Conservation (phyloP, 2,113 vertebrate species). For the Colossoma macropomum region DNA sequence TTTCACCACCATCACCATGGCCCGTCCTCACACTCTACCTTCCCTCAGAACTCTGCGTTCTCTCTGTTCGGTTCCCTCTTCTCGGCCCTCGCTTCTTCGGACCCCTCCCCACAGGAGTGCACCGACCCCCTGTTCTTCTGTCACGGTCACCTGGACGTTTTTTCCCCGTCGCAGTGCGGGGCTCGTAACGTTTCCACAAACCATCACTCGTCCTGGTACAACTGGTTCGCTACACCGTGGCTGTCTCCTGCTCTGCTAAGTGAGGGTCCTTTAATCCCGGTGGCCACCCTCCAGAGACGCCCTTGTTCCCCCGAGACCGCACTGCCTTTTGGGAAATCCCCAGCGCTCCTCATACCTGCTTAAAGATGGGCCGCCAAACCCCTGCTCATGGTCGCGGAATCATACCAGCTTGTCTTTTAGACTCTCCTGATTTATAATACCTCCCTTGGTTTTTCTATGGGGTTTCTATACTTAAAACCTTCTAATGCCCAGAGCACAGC, state of each 20-base stretch:
- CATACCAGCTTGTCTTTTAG: slow-evolving; percentile 34
- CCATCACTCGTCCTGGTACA: background rate
- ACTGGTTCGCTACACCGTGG: background rate
- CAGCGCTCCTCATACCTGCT: slow-evolving; percentile 72
- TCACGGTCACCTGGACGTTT: slow-evolving; percentile 69
- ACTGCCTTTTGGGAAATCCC: slow-evolving; percentile 69
- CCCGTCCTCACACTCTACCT: background rate
- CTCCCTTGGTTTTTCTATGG: slow-evolving; percentile 10
- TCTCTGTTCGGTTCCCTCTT: slow-evolving; percentile 87
- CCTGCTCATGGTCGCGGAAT: slow-evolving; percentile 26
- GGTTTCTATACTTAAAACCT: slow-evolving; percentile 21
- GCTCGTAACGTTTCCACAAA: slow-evolving; percentile 74
- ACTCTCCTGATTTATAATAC: background rate
- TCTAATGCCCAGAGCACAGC: background rate
- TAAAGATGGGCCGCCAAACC: slow-evolving; percentile 53
- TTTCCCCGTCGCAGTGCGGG: slow-evolving; percentile 68
- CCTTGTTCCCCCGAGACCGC: slow-evolving; percentile 59
- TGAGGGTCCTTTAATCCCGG: slow-evolving; percentile 47
- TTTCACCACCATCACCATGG: background rate
- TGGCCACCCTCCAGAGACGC: slow-evolving; percentile 56
- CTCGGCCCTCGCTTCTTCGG: slow-evolving; percentile 75
- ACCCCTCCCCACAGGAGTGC: slow-evolving; percentile 56
- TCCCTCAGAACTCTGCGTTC: slow-evolving; percentile 69
- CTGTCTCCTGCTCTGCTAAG: slow-evolving; percentile 39
- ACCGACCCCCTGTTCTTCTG: slow-evolving; percentile 60